Base-by-base conservation (phyloP, 2,888 invertebrate genomes). In the Rhagium mordax region DNA sequence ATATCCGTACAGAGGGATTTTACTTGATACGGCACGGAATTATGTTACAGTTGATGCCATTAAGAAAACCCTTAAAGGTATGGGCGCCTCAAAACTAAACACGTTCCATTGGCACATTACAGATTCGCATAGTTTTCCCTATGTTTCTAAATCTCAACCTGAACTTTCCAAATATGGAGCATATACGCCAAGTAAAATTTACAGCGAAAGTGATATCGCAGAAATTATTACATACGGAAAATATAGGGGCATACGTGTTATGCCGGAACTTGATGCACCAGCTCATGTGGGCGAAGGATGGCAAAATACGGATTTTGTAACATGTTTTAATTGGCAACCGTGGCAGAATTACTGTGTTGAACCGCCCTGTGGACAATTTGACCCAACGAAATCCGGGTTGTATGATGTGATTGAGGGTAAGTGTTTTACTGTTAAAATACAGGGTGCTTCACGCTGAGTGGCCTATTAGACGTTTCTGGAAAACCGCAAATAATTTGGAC, bases 91-190 rank as follows among this genome's bases (percentile, higher is more conserved):
- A 27, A 98, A 98, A 86, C 85, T 98, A 81, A 98, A 98, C 85
- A 94, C 95, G 0, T 95, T 98, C 89, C 98, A 98, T 84, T 98
- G 98, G 98, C 96, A 96, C 83, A 94, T 96, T 66, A 96, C 95
- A 0, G 98, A 98, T 87, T 94, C 95, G 16, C 97, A 98, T 78
- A 97, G 98, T 81, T 98, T 98, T 86, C 98, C 98, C 0, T 94
- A 96, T 83, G 93, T 94, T 70, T 92, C 95, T 0, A 91, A 90
- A 81, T 91, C 92, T n/a, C 91, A 91, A 76, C 96, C 96, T 0
- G 89, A 94, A 57, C 86, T 96, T 10, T 89, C 93, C 3, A 91
- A 91, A 78, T 90, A 93, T 16, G 98, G 98, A 0, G 95, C 97
- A 4, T 95, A 95, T 83, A 90, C 93, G 0, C 91, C 94, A 55